phyloP scores from a whole-genome alignment of 2,113 vertebrate species.

The Phrynocephalus versicolor region DNA sequence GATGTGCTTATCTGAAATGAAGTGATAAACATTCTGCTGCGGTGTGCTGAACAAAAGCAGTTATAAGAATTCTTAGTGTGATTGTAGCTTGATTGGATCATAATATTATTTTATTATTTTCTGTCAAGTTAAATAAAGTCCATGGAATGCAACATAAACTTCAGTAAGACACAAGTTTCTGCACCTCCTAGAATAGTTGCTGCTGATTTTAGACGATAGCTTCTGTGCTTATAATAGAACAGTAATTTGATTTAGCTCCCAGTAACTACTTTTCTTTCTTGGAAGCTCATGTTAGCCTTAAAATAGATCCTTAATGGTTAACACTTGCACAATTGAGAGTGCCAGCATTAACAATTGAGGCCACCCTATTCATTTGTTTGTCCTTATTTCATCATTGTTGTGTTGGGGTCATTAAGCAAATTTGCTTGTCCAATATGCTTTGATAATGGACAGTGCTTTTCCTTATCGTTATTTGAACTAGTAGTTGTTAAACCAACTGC shows the following conservation, averaged over 20 bases:
- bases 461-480: constrained; percentile 3
- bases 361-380: background rate
- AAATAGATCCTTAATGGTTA: constrained; percentile 9
- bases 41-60: background rate
- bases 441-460: constrained; percentile 8
- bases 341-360: background rate
- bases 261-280: constrained; percentile 2
- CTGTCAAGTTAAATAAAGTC: background rate
- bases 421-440: background rate
- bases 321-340: background rate
- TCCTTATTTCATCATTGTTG: background rate
- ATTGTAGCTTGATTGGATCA: background rate
- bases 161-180: background rate
- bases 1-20: background rate
- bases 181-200: background rate
- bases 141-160: background rate
- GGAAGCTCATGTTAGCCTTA: background rate
- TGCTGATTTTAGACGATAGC: background rate
- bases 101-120: background rate
- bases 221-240: constrained; percentile 4
- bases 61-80: background rate
- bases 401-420: constrained; percentile 5
- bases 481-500: constrained; percentile 4
- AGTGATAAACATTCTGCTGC: background rate
- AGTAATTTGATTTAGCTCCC: constrained; percentile 2